Percentiles rank a stretch among this genome's conserved stretches.
Conservation (phyloP, 2,113 vertebrate genomes). For the Hemibates koningsi region DNA sequence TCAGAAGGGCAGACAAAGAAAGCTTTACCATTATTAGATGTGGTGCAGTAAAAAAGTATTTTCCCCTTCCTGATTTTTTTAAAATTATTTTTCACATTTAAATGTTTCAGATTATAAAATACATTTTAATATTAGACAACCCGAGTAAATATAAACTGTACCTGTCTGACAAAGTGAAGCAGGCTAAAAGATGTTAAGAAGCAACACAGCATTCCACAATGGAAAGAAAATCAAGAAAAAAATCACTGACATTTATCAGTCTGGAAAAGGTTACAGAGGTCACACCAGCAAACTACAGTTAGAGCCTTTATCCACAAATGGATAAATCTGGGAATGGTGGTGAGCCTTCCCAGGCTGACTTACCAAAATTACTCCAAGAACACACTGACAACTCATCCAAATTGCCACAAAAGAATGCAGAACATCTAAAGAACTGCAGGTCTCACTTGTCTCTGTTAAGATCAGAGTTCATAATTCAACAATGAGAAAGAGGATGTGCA, state of each 20-base stretch:
- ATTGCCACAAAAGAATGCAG: background rate
- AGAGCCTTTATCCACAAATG: background rate
- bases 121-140: background rate
- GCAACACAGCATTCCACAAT: background rate
- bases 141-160: background rate
- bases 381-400: fast-evolving
- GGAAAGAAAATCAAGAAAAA: background rate
- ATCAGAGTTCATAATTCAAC: background rate
- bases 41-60: background rate
- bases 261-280: background rate
- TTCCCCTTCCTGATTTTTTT: background rate
- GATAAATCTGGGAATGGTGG: background rate
- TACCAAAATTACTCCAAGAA: background rate
- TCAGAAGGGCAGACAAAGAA: background rate
- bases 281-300: background rate
- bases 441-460: background rate
- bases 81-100: background rate
- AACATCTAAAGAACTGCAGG: background rate
- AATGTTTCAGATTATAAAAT: background rate
- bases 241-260: background rate
- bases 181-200: background rate
- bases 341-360: background rate
- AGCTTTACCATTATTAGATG: background rate
- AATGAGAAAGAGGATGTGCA: background rate
- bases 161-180: background rate